Percentiles rank a stretch among this genome's conserved stretches.
These are phyloP conservation scores for Noctua janthina DNA, from an alignment of 2,888 invertebrate genomes.

Conservation along the genomic window DNA sequence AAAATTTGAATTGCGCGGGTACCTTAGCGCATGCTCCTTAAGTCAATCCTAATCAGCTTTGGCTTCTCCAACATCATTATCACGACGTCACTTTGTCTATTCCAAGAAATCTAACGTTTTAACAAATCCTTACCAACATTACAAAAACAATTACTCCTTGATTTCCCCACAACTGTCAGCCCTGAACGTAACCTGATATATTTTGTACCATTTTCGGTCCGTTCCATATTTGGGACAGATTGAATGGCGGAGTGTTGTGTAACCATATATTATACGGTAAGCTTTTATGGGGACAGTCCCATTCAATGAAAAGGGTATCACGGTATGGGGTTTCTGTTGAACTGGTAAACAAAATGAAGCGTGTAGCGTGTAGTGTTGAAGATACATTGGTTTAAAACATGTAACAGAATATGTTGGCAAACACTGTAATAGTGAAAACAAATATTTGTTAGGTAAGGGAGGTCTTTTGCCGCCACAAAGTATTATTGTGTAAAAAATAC, in stretches of 20 bases:
- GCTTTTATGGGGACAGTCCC: conserved; percentile 36
- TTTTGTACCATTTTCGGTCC: conserved; percentile 59
- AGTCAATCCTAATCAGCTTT: too few species aligned
- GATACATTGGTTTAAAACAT: not conserved
- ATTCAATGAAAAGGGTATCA: conserved; percentile 43
- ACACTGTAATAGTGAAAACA: not conserved
- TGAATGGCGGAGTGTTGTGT: conserved; percentile 49
- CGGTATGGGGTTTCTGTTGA: conserved; percentile 17
- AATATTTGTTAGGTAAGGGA: not conserved
- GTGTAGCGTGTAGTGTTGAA: not conserved
- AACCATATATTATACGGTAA: conserved; percentile 46
- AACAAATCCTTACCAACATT: not conserved
- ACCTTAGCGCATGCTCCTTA: too few species aligned
- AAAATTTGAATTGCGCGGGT: too few species aligned
- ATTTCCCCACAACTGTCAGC: conserved; percentile 39
- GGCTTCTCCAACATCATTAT: too few species aligned
- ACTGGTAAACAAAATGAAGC: conserved; percentile 8
- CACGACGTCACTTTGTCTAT: too few species aligned
- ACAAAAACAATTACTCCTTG: not conserved
- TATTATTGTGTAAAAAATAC: not conserved
- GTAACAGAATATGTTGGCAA: not conserved
- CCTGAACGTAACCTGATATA: conserved; percentile 59
- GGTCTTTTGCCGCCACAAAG: not conserved
- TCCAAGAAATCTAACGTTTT: not conserved
- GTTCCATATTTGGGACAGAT: conserved; percentile 62